phyloP scores from a whole-genome alignment of 2,888 invertebrate genomes.

The Zygogramma bicolorata region DNA sequence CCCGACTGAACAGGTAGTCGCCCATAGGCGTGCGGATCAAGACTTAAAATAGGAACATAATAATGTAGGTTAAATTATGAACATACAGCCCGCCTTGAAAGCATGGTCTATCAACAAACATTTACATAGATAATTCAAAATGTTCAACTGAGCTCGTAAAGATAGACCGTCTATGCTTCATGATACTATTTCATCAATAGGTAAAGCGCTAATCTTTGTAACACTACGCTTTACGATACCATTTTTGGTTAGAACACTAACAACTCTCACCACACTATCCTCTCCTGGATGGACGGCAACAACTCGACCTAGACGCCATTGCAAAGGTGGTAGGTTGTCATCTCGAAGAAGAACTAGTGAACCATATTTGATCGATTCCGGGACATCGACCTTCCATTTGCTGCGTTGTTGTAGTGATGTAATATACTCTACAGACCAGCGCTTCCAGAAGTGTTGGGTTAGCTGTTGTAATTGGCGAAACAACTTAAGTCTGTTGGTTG shows the following conservation, averaged over 20 bases:
- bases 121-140: neutral
- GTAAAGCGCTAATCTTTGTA: constrained; percentile 47
- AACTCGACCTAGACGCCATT: constrained; percentile 51
- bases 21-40: neutral
- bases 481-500: neutral
- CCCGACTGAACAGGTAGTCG: neutral
- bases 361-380: constrained; percentile 41
- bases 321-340: constrained; percentile 50
- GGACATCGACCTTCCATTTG: constrained; percentile 35
- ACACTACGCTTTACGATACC: constrained; percentile 43
- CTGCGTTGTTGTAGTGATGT: constrained; percentile 43
- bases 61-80: neutral
- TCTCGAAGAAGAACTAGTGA: constrained; percentile 56
- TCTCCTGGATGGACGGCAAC: constrained; percentile 49
- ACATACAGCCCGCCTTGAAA: neutral
- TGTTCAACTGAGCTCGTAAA: neutral
- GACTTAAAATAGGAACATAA: neutral
- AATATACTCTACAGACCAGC: constrained; percentile 52
- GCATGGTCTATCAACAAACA: neutral
- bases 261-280: constrained; percentile 52
- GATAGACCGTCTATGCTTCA: neutral
- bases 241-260: constrained; percentile 48
- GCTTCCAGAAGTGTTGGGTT: constrained; percentile 49
- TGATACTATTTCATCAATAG: constrained; percentile 12
- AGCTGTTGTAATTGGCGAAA: constrained; percentile 50